Percentiles rank a stretch among this genome's conserved stretches.
Conservation (phyloP, 2,888 invertebrate genomes). For the Lasioglossum morio region DNA sequence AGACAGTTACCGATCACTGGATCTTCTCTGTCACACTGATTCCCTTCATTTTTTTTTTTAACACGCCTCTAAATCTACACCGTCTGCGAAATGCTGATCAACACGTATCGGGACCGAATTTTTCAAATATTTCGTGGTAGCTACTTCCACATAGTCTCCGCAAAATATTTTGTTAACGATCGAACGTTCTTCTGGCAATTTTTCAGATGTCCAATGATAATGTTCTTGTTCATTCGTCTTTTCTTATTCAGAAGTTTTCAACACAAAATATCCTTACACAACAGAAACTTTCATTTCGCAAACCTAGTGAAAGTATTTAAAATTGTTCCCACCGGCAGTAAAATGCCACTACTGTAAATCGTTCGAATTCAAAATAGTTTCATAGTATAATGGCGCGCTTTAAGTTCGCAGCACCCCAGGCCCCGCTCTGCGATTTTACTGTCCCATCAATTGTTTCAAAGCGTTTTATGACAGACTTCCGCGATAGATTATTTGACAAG, state of each 20-base stretch:
- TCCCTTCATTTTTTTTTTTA: not conserved
- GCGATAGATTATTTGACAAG: not conserved
- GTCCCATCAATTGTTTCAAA: not conserved
- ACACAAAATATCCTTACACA: not conserved
- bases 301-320: too few relatives aligned
- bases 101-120: not conserved
- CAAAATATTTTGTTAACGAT: not conserved
- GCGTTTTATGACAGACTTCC: not conserved
- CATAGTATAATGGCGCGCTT: not conserved
- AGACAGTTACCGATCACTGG: conserved; percentile 12
- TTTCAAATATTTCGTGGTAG: not conserved
- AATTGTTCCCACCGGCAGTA: not conserved
- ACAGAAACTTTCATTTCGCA: not conserved
- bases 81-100: not conserved
- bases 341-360: not conserved
- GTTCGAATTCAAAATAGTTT: not conserved
- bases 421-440: not conserved
- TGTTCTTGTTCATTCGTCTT: too few relatives aligned
- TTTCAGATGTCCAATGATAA: not conserved
- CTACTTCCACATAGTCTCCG: not conserved
- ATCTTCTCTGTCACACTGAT: not conserved
- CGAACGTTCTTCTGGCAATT: not conserved
- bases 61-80: not conserved
- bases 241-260: too few relatives aligned
- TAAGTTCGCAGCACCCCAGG: not conserved